These are phyloP conservation scores for Lagorchestes hirsutus DNA, from an alignment of 2,797 vertebrate genomes.

Conservation along the genomic window DNA sequence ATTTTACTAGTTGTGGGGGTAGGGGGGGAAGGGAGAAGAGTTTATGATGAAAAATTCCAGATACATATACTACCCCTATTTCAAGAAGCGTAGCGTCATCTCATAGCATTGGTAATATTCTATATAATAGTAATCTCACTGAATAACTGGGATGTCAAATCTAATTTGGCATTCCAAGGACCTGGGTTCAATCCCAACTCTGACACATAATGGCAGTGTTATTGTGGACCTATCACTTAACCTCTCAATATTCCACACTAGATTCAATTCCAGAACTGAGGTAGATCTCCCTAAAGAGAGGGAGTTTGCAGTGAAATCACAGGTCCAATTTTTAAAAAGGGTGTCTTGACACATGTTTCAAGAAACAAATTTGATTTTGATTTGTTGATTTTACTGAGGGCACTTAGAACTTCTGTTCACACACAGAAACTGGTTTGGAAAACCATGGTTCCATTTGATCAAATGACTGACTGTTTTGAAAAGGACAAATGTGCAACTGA, in stretches of 20 bases:
- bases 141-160: background rate
- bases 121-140: background rate
- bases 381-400: background rate
- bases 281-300: background rate
- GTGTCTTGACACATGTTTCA: background rate
- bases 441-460: background rate
- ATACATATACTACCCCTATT: background rate
- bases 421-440: background rate
- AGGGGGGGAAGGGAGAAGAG: background rate
- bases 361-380: background rate
- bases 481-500: background rate
- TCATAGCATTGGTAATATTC: background rate
- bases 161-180: background rate
- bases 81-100: background rate
- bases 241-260: background rate
- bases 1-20: background rate
- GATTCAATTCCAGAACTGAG: background rate
- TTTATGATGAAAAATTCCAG: background rate
- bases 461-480: background rate
- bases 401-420: background rate
- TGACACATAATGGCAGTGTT: background rate
- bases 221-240: background rate
- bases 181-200: background rate
- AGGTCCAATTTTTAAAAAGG: background rate
- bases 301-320: background rate